phyloP scores from a whole-genome alignment of 1,140 invertebrate species.

The Melitaea cinxia region DNA sequence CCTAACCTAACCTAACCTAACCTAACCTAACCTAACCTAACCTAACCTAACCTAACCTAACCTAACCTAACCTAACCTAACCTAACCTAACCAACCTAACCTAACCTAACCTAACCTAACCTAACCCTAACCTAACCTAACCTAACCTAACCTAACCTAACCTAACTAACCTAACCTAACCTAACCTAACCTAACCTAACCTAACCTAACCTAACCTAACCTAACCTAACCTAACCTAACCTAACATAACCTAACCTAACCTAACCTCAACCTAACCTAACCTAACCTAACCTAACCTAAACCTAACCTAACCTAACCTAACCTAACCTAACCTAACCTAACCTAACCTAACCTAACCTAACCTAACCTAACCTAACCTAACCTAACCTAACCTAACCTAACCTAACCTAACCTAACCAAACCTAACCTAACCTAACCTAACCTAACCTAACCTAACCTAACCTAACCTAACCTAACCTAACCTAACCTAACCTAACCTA shows the following conservation, averaged over 20 bases:
- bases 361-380: slow-evolving; percentile 39
- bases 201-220: slow-evolving; percentile 40
- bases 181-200: slow-evolving; percentile 44
- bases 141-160: slow-evolving; percentile 44
- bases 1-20: slow-evolving; percentile 46
- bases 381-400: slow-evolving; percentile 39
- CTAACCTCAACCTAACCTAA: slow-evolving; percentile 41
- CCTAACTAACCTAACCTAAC: slow-evolving; percentile 44
- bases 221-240: no score
- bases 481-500: slow-evolving; percentile 38
- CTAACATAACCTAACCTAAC: no score
- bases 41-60: slow-evolving; percentile 45
- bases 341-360: slow-evolving; percentile 39
- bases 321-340: slow-evolving; percentile 40
- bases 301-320: slow-evolving; percentile 39
- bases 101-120: slow-evolving; percentile 30
- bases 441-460: slow-evolving; percentile 35
- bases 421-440: slow-evolving; percentile 30
- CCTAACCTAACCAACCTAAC: no score
- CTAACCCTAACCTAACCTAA: no score
- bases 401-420: slow-evolving; percentile 29
- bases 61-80: slow-evolving; percentile 33
- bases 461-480: slow-evolving; percentile 30
- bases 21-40: slow-evolving; percentile 46
- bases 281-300: no score